Percentiles rank a stretch among this genome's conserved stretches.
phyloP scores from a whole-genome alignment of 2,888 invertebrate genomes.

The Ramazzottius varieornatus region DNA sequence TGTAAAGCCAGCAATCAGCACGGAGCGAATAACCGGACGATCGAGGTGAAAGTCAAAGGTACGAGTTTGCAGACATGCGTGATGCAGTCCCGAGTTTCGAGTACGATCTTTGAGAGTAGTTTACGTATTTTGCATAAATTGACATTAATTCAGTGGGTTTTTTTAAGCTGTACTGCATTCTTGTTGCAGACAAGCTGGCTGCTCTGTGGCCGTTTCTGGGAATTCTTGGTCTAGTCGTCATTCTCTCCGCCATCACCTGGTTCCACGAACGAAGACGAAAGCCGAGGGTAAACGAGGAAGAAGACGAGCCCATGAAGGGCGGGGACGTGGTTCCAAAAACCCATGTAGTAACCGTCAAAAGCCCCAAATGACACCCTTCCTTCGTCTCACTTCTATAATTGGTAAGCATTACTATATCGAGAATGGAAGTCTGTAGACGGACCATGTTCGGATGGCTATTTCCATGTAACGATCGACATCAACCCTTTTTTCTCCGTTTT shows the following conservation, averaged over 20 bases:
- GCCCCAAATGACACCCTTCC: neutral
- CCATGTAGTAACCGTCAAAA: neutral
- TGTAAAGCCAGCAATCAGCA: constrained; percentile 33
- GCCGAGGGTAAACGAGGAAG: constrained; percentile 69
- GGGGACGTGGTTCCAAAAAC: neutral
- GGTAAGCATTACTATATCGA: too few species aligned
- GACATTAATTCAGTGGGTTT: too few species aligned
- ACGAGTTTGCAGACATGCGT: too few species aligned
- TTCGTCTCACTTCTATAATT: neutral
- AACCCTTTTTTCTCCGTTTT: too few species aligned
- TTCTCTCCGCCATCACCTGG: constrained; percentile 75
- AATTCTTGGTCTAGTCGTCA: constrained; percentile 74
- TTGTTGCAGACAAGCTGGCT: constrained; percentile 50
- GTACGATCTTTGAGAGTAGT: too few species aligned
- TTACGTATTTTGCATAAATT: too few species aligned
- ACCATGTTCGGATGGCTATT: too few species aligned
- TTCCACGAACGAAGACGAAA: constrained; percentile 87
- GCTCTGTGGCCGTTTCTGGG: constrained; percentile 93
- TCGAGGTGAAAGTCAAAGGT: constrained; percentile 54
- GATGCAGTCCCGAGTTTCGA: neutral
- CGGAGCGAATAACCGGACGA: constrained; percentile 20
- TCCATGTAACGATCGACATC: too few species aligned
- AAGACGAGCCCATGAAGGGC: constrained; percentile 19
- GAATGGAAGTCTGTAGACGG: too few species aligned
- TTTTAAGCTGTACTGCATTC: too few species aligned